phyloP scores from a whole-genome alignment of 2,888 invertebrate genomes.

The Nomada ferruginata region DNA sequence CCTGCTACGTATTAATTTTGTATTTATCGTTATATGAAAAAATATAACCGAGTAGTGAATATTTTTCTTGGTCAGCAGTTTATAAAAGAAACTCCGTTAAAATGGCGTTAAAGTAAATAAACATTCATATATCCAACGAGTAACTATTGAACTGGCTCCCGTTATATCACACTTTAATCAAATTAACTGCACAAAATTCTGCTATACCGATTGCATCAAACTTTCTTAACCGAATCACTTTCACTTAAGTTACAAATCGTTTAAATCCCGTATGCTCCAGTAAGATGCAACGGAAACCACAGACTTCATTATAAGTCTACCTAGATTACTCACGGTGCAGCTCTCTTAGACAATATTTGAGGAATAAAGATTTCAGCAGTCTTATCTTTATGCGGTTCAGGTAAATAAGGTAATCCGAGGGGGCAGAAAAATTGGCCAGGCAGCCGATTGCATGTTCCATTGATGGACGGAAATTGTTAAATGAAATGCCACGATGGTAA shows the following conservation, averaged over 20 bases:
- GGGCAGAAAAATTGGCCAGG: conserved; percentile 5
- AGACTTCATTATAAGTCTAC: conserved; percentile 19
- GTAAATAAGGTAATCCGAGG: conserved; percentile 22
- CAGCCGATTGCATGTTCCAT: not conserved
- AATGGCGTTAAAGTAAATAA: too few species aligned
- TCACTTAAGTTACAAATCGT: not conserved
- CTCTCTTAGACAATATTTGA: conserved; percentile 37
- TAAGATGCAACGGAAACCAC: not conserved
- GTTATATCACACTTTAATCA: too few species aligned
- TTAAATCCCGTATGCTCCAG: not conserved
- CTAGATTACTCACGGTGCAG: conserved; percentile 26
- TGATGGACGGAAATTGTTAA: not conserved
- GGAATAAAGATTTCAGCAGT: conserved; percentile 24
- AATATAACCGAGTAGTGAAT: not conserved
- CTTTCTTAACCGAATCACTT: too few species aligned
- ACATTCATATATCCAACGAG: too few species aligned
- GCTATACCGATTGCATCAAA: too few species aligned
- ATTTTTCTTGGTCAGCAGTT: too few species aligned
- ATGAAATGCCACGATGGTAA: not conserved
- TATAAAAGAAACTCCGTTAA: too few species aligned
- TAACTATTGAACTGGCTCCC: too few species aligned
- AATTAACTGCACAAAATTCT: too few species aligned
- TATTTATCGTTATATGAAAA: not conserved
- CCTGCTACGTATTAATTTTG: not conserved
- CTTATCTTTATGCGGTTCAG: conserved; percentile 36